Evolutionary conservation across 2,113 vertebrate species (phyloP), one percentile per base, ranked within the genome.

Genomic region (Turnix velox): DNA sequence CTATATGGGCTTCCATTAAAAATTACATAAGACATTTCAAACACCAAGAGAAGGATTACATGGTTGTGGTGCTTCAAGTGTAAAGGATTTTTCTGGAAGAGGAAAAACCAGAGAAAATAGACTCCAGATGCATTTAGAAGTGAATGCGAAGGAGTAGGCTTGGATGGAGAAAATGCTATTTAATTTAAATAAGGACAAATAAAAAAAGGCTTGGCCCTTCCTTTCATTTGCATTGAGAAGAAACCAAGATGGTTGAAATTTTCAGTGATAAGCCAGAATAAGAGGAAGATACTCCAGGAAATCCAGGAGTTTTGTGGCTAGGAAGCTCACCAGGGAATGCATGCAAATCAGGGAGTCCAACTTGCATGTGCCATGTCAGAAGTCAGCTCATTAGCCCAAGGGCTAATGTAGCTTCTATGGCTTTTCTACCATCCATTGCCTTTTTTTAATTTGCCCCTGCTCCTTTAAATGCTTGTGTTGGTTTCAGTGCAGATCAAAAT

Each of bases 61-160:
- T 65, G 28, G 23, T 19, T 74, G 55, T 54, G 58, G 18, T 84
- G n/a, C 42, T 87, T 89, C 24, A 30, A 30, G 57, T 58, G 35
- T 74, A 71, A 89, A 81, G 30, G 30, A 66, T 74, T 89, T 89
- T 92, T 84, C 61, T 81, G 30, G 61, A 91, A 87, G 57, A 73
- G 8, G 87, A 63, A 87, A 75, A 91, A 84, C 59, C 18, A 65
- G 94, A 84, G 80, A 93, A 94, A 86, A 25, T 20, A 59, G 81
- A 66, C 22, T 10, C 12, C 51, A 39, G 33, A 8, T 48, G 19
- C 2, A 0, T 76, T 94, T 30, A 77, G 42, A 90, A 86, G 35
- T 46, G 24, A 79, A 83, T 28, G 33, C 2, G 12, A 91, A 68
- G 39, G 39, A 84, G 14, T 40, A 51, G 58, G 49, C 25, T 68